These are phyloP conservation scores for Phenganax marumi DNA, from an alignment of 92 coral and sea anemone species.

Conservation along the genomic window DNA sequence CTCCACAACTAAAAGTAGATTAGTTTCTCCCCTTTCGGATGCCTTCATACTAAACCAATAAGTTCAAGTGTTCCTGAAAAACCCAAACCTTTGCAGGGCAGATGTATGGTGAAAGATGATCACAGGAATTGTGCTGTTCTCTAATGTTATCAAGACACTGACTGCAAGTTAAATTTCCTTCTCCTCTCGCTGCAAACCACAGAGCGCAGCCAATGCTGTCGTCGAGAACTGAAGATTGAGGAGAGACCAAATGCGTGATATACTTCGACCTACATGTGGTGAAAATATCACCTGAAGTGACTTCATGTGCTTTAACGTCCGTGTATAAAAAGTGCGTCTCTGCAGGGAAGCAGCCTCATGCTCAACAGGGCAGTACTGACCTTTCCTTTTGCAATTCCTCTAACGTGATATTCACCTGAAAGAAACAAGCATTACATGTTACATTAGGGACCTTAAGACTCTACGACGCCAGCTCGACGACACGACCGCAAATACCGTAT, in stretches of 20 bases:
- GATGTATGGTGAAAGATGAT: slow-evolving; percentile 54
- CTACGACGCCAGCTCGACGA: too few relatives aligned
- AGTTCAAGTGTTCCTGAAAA: too few relatives aligned
- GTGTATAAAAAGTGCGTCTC: too few relatives aligned
- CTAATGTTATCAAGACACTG: slow-evolving; percentile 34
- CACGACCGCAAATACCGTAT: too few relatives aligned
- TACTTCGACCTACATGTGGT: slow-evolving; percentile 57
- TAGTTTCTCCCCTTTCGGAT: too few relatives aligned
- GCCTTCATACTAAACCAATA: too few relatives aligned
- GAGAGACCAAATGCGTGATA: slow-evolving; percentile 92
- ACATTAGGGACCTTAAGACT: too few relatives aligned
- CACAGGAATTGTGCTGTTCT: slow-evolving; percentile 22
- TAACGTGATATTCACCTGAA: slow-evolving; percentile 73
- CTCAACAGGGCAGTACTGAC: slow-evolving; percentile 31
- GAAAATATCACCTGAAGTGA: neutral
- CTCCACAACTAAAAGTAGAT: too few relatives aligned
- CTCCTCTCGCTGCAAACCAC: slow-evolving; percentile 99
- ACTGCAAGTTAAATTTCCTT: slow-evolving; percentile 65
- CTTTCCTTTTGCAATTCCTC: slow-evolving; percentile 82
- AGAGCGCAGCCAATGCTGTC: slow-evolving; percentile 98
- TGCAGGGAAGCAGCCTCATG: too few relatives aligned
- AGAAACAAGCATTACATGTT: neutral
- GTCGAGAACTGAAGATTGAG: slow-evolving; percentile 89
- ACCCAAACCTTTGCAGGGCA: slow-evolving; percentile 75
- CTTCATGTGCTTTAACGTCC: neutral